Evolutionary conservation across 2,888 invertebrate genomes (phyloP).

Genomic region (Cephus pulcher): DNA sequence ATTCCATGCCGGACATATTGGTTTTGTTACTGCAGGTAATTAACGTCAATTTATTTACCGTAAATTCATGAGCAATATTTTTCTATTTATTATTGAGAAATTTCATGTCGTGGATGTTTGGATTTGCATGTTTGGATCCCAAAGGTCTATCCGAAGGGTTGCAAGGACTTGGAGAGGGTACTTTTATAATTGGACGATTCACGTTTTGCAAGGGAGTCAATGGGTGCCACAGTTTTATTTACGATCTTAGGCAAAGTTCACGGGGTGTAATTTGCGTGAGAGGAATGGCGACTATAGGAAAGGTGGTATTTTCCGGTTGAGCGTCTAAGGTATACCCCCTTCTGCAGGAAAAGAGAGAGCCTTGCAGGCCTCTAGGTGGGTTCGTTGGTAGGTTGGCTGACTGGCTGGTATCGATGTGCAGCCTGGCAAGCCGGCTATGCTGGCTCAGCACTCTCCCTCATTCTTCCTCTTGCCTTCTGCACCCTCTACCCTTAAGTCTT

Average conservation of each 20-base stretch:
- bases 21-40: not conserved
- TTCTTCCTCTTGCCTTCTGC: slow-evolving; percentile 45
- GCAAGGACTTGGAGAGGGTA: not conserved
- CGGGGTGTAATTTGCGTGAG: not conserved
- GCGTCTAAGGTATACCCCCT: not conserved
- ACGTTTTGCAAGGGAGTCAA: not conserved
- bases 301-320: not conserved
- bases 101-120: not conserved
- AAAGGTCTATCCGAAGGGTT: not conserved
- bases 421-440: slow-evolving; percentile 61
- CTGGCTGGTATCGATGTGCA: slow-evolving; percentile 65
- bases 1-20: not conserved
- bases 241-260: not conserved
- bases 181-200: not conserved
- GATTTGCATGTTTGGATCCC: not conserved
- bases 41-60: not conserved
- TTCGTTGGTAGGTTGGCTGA: slow-evolving; percentile 23
- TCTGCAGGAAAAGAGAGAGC: not conserved
- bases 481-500: slow-evolving; percentile 22
- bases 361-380: not conserved
- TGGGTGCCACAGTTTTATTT: not conserved
- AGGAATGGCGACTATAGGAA: not conserved
- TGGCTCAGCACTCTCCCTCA: slow-evolving; percentile 65
- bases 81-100: not conserved
- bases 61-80: not conserved